Percentiles rank a stretch among this genome's conserved stretches.
Evolutionary conservation across 2,888 invertebrate genomes (phyloP).

Genomic region (Plagodis pulveraria): DNA sequence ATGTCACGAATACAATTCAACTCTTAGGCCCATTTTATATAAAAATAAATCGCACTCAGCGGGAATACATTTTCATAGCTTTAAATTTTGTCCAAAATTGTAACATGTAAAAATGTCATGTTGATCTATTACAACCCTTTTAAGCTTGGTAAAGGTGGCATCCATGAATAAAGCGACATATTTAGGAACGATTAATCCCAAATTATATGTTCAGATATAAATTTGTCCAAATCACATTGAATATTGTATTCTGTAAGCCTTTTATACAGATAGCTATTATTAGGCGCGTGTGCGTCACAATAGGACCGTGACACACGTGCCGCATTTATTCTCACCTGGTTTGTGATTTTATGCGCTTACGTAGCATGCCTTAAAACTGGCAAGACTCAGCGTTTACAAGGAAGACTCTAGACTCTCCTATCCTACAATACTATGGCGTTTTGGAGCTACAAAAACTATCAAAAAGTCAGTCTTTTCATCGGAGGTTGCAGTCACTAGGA

Average conservation of each 20-base stretch:
- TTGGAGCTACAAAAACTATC: slow-evolving; percentile 65
- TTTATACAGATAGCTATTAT: slow-evolving; percentile 52
- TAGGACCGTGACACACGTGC: slow-evolving; percentile 50
- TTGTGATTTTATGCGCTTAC: slow-evolving; percentile 45
- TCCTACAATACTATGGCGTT: slow-evolving; percentile 74
- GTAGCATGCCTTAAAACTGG: slow-evolving; percentile 38
- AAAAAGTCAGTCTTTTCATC: slow-evolving; percentile 81
- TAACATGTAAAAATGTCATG: slow-evolving; percentile 32
- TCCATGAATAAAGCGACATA: slow-evolving; percentile 53
- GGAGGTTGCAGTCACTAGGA: slow-evolving; percentile 76
- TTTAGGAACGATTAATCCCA: slow-evolving; percentile 65
- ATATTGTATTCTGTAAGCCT: slow-evolving; percentile 44
- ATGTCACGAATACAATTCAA: slow-evolving; percentile 42
- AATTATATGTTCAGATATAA: slow-evolving; percentile 57
- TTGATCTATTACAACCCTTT: slow-evolving; percentile 51
- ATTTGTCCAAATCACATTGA: slow-evolving; percentile 61
- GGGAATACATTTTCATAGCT: slow-evolving; percentile 8
- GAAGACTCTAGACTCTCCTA: slow-evolving; percentile 46
- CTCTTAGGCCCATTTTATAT: slow-evolving; percentile 44
- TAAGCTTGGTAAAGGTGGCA: slow-evolving; percentile 61
- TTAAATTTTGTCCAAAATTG: slow-evolving; percentile 8
- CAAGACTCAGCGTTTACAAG: slow-evolving; percentile 47
- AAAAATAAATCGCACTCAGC: slow-evolving; percentile 36
- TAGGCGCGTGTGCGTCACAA: slow-evolving; percentile 57
- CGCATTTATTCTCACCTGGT: slow-evolving; percentile 52